Evolutionary conservation across 2,797 vertebrate genomes (phyloP).

Genomic region (Gobio occitaniae): DNA sequence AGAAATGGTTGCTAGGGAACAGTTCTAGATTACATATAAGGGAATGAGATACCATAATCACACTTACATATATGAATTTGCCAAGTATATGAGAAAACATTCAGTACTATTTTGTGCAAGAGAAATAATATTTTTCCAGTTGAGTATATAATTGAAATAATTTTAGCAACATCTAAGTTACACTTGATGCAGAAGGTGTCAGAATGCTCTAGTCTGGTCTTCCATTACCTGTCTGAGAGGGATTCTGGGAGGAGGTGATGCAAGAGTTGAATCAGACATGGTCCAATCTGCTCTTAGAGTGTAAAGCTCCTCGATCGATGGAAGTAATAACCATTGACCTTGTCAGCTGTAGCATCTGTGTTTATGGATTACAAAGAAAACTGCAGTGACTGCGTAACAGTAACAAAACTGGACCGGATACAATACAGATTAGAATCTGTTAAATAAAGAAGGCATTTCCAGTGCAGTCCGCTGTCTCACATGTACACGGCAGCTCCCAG

Average conservation of each 20-base stretch:
- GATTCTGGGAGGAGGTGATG: constrained; percentile 15
- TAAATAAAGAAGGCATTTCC: background rate
- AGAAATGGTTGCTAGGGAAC: constrained; percentile 74
- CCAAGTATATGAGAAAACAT: background rate
- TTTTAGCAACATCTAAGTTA: background rate
- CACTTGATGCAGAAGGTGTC: background rate
- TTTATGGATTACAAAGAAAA: background rate
- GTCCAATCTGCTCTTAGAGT: background rate
- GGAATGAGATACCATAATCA: background rate
- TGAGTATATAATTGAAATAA: background rate
- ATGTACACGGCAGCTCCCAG: background rate
- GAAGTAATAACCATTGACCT: background rate
- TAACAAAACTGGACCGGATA: background rate
- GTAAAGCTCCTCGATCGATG: background rate
- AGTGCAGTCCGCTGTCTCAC: background rate
- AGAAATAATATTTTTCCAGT: background rate
- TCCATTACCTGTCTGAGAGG: background rate
- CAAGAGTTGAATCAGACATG: constrained; percentile 2
- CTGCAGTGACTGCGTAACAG: background rate
- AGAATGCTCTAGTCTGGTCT: background rate
- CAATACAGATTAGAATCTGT: constrained; percentile 6
- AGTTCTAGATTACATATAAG: constrained; percentile 48
- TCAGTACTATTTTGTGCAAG: background rate
- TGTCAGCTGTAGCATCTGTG: background rate
- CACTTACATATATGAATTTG: background rate